Base-by-base conservation (phyloP, 2,797 vertebrate species). In the Adrianichthys oophorus region DNA sequence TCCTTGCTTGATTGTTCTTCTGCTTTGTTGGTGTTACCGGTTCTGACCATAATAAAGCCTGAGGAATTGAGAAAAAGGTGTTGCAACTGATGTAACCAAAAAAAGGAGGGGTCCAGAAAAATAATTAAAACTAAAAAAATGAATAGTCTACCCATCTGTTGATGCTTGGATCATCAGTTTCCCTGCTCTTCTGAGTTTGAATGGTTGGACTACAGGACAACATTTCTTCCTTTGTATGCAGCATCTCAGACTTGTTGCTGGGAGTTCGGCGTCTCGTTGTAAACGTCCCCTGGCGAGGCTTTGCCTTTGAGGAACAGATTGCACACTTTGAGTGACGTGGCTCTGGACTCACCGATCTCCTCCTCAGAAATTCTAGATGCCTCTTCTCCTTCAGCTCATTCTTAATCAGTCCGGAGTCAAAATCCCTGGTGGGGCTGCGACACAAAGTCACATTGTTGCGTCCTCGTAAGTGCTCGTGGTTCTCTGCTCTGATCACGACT, bases 401-500 rank as follows among this genome's bases (percentile, higher is more conserved):
- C 70, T 91, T 92, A 4, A 92, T 83, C 60, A 51, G 48, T 12
- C 52, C 80, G 0, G 84, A 72, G 61, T 90, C 69, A 17, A 81
- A 13, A 12, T 85, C 85, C 69, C 86, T 84, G 0, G 84, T 78
- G 0, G 85, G 92, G 74, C 91, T 93, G 23, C 92, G 85, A 43
- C 92, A 93, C 4, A 73, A 88, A 13, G 92, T 93, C 15, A 72
- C 63, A 21, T 93, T 93, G 83, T 91, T 90, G 1, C 91, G 86
- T 59, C 90, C 86, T 57, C 90, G 72, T 17, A 92, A 80, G 65
- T 76, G 63, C 71, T 90, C 83, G 16, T 80, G 89, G 72, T 80
- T 90, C 68, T 83, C 75, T 1, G 90, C 90, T 69, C 92, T 85
- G 56, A 79, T 47, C 47, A 89, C 85, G n/a, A 68, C 41, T 59